A percentile compares a stretch with the other conserved stretches of the same genome.
Evolutionary conservation across 2,797 vertebrate species (phyloP).

Genomic region (Hypotaenidia philippensis): DNA sequence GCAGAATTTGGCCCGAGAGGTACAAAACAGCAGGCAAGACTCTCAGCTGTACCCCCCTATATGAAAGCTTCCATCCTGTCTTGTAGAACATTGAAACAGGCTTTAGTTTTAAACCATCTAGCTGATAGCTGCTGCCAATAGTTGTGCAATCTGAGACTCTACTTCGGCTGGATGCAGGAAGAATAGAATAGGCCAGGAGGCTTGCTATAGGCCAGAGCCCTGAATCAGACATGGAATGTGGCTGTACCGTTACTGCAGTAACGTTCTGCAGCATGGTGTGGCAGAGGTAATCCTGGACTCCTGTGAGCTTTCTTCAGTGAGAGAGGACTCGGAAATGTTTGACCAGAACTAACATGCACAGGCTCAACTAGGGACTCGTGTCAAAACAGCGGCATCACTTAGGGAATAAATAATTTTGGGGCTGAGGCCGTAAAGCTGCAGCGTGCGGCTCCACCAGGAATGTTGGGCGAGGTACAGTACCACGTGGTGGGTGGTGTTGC

Average conservation of each 20-base stretch:
- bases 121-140: neutral
- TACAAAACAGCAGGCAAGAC: neutral
- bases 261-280: accelerated
- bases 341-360: neutral
- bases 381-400: neutral
- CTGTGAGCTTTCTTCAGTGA: neutral
- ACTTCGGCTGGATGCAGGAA: neutral
- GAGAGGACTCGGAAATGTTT: neutral
- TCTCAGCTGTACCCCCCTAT: neutral
- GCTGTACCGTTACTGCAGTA: neutral
- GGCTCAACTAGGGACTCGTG: neutral
- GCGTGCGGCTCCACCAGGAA: neutral
- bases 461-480: neutral
- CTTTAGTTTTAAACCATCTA: neutral
- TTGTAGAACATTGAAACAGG: neutral
- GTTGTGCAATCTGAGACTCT: neutral
- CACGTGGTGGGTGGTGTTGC: neutral
- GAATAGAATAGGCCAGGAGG: neutral
- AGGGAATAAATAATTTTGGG: neutral
- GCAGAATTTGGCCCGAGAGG: neutral
- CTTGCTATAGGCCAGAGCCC: neutral
- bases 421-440: neutral
- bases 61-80: neutral
- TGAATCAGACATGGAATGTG: neutral
- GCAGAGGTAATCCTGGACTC: neutral